These are phyloP conservation scores for Drosophila bocqueti DNA, from an alignment of 1,140 invertebrate species.

Conservation along the genomic window DNA sequence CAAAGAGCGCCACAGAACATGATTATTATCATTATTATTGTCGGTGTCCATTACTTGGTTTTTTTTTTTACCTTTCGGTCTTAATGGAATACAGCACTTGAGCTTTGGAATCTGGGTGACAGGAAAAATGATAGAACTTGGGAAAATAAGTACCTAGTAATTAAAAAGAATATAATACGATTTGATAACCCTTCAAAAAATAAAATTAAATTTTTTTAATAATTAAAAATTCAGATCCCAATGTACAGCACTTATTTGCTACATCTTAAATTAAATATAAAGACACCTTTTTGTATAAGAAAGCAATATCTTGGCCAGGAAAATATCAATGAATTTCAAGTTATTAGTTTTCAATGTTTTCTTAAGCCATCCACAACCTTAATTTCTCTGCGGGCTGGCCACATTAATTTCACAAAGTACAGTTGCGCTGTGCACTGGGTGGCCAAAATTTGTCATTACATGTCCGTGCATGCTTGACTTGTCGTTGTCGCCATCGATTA, in stretches of 20 bases:
- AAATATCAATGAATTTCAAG: background rate
- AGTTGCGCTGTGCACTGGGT: conserved; percentile 25
- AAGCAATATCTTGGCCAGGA: too few species aligned
- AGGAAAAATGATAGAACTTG: too few species aligned
- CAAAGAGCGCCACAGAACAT: conserved; percentile 4
- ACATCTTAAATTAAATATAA: background rate
- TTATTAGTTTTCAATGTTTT: background rate
- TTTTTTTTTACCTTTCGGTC: background rate
- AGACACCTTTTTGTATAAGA: too few species aligned
- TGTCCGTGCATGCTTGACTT: conserved; percentile 46
- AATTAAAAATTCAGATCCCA: too few species aligned
- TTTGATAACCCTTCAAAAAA: too few species aligned
- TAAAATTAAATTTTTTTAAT: background rate
- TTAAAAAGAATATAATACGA: background rate
- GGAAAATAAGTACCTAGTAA: background rate
- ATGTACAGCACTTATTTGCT: too few species aligned
- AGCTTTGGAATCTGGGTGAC: background rate
- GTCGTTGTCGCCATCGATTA: conserved; percentile 53
- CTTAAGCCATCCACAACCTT: background rate
- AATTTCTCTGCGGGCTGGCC: conserved; percentile 3
- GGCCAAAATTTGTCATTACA: conserved; percentile 45
- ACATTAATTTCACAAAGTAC: conserved; percentile 1
- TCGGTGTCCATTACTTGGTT: background rate
- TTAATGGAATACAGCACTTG: background rate
- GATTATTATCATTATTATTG: conserved; percentile 25